Conservation (phyloP, 30 jellyfish, hydroid and myxozoan species). For the Aurelia aurita complex sp. Pacific region DNA sequence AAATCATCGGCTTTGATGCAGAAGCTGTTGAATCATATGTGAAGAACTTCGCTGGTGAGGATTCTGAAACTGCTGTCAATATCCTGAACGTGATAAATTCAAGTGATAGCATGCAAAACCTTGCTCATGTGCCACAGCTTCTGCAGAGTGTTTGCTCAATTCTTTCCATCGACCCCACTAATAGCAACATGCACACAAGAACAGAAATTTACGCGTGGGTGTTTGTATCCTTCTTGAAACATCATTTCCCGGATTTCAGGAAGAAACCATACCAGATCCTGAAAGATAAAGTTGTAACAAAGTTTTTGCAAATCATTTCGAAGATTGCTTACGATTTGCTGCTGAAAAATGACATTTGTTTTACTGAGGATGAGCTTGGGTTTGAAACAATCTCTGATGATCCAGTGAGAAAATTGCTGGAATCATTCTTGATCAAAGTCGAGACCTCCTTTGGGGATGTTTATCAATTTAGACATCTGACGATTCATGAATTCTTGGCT, state of each 20-base stretch:
- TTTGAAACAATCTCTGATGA: not conserved
- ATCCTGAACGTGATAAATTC: not conserved
- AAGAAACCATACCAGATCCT: not conserved
- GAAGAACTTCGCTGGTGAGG: not conserved
- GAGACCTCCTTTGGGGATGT: not conserved
- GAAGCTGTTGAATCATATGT: not conserved
- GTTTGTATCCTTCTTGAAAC: not conserved
- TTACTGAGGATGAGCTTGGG: not conserved
- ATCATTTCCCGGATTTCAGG: not conserved
- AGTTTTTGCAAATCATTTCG: not conserved
- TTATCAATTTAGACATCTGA: conserved; percentile 1
- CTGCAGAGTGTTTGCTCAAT: not conserved
- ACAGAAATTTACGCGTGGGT: conserved; percentile 10
- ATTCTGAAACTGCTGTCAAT: not conserved
- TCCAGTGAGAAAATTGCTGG: not conserved
- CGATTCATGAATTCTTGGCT: conserved; percentile 13
- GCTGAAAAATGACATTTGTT: not conserved
- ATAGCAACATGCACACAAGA: not conserved
- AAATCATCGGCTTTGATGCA: conserved; percentile 1
- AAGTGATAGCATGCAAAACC: not conserved
- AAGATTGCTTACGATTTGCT: conserved; percentile 1
- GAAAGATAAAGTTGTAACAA: not conserved
- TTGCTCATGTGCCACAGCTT: conserved; percentile 12
- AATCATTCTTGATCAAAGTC: not conserved
- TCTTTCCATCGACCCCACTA: not conserved